Evolutionary conservation across 2,113 vertebrate genomes (phyloP), one percentile per base, ranked within the genome.

Genomic region (Picathartes gymnocephalus): DNA sequence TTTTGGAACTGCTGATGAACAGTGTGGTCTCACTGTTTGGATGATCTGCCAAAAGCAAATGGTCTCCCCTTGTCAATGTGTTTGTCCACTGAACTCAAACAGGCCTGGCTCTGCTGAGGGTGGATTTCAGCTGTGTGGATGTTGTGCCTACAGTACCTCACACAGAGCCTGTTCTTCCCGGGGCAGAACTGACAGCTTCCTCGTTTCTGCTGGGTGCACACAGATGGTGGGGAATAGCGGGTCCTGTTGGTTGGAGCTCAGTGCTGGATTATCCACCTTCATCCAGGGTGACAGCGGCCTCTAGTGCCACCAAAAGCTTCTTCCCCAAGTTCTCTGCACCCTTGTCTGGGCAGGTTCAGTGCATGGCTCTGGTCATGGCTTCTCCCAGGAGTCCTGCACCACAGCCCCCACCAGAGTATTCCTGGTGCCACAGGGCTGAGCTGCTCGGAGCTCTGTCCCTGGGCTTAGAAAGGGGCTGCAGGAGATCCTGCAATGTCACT

Each of bases 381-480:
- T 47, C 37, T 40, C 31, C 51, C 0, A 0, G 35, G 47, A 35
- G 16, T 22, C 39, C 53, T 8, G 4, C 1, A 1, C 40, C 5
- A 13, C 73, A 64, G 58, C 61, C 33, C 14, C 42, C 6, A 7
- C 1, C 1, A 20, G 17, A 18, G 21, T 6, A 6, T 9, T 58
- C 30, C 45, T n/a, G 5, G 2, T 60, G 44, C 30, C 20, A 2
- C 66, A 18, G 45, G 20, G n/a, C 62, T 3, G 1, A 64, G 33
- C 70, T 31, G 19, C 68, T 28, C 2, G 0, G 72, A n/a, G 45
- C 57, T 54, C 13, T 6, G 11, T 56, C 23, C 37, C 40, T 57
- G 42, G 2, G 9, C 33, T 1, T 22, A 40, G 58, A 22, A 31
- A 6, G 10, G 6, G 9, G 12, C 64, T 45, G 23, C 35, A 25